Evolutionary conservation across 1,140 invertebrate genomes (phyloP).

Genomic region (Megalopta genalis): DNA sequence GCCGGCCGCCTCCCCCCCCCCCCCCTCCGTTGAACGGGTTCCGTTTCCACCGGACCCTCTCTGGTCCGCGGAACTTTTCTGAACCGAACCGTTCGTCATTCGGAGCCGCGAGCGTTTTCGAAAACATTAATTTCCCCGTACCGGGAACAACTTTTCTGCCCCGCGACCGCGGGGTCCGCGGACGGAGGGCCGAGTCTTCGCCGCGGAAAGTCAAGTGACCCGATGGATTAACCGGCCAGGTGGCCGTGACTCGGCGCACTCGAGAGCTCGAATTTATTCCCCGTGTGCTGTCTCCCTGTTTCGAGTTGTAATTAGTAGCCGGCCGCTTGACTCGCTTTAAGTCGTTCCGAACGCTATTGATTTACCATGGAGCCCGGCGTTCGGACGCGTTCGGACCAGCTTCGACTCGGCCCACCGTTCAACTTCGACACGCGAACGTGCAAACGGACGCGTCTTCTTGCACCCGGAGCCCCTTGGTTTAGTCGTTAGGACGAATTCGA

Average conservation of each 20-base stretch:
- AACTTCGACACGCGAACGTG: too few species aligned
- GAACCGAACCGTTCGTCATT: constrained; percentile 51
- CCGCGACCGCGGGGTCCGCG: neutral
- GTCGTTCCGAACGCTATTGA: too few species aligned
- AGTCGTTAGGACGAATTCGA: too few species aligned
- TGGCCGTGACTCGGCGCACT: neutral
- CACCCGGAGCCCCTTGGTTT: too few species aligned
- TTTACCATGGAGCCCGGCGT: too few species aligned
- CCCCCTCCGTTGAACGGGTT: neutral
- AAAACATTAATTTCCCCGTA: constrained; percentile 53
- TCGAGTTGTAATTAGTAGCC: neutral
- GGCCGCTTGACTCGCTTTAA: neutral
- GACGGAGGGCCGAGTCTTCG: neutral
- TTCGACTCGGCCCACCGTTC: too few species aligned
- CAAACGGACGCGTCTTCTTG: too few species aligned
- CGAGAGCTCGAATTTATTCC: neutral
- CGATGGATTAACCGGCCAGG: constrained; percentile 8
- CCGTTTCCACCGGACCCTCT: neutral
- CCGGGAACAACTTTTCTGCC: constrained; percentile 39
- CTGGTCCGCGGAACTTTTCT: constrained; percentile 39
- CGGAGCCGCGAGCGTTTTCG: constrained; percentile 27
- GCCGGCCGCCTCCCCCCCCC: neutral
- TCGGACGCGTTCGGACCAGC: too few species aligned
- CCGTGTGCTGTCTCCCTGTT: neutral
- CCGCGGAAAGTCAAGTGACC: neutral